phyloP scores from a whole-genome alignment of 2,797 vertebrate genomes.

The Loriculus beryllinus region DNA sequence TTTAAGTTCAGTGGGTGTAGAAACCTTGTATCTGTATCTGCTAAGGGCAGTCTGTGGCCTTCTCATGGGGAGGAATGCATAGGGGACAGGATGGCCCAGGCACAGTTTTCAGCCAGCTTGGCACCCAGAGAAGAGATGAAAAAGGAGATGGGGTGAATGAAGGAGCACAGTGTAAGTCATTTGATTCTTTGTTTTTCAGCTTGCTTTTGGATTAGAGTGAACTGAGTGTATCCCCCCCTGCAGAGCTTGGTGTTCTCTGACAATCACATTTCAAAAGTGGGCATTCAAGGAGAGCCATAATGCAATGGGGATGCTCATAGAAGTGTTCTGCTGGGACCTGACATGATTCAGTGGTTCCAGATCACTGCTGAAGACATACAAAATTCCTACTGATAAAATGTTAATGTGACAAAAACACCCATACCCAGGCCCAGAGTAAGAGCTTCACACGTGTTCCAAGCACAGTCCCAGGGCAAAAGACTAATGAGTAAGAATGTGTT shows the following conservation, averaged over 20 bases:
- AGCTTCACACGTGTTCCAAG: background rate
- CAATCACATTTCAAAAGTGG: background rate
- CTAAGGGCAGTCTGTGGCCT: background rate
- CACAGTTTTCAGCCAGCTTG: background rate
- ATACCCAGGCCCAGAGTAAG: background rate
- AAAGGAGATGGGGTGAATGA: background rate
- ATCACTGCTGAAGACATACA: background rate
- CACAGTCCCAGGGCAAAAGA: background rate
- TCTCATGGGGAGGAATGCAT: background rate
- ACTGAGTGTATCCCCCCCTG: background rate
- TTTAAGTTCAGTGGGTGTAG: background rate
- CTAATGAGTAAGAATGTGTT: background rate
- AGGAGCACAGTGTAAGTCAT: background rate
- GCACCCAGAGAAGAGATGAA: background rate
- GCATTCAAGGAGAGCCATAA: background rate
- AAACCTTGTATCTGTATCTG: background rate
- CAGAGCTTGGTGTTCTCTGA: background rate
- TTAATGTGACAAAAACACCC: background rate
- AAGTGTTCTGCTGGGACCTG: background rate
- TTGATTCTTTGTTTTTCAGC: background rate
- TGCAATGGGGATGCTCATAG: background rate
- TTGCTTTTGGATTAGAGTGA: background rate
- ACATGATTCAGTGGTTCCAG: background rate
- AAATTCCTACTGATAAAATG: background rate
- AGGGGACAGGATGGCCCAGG: fast-evolving